Conservation (phyloP, 2,113 vertebrate species). For the Scophthalmus maximus region DNA sequence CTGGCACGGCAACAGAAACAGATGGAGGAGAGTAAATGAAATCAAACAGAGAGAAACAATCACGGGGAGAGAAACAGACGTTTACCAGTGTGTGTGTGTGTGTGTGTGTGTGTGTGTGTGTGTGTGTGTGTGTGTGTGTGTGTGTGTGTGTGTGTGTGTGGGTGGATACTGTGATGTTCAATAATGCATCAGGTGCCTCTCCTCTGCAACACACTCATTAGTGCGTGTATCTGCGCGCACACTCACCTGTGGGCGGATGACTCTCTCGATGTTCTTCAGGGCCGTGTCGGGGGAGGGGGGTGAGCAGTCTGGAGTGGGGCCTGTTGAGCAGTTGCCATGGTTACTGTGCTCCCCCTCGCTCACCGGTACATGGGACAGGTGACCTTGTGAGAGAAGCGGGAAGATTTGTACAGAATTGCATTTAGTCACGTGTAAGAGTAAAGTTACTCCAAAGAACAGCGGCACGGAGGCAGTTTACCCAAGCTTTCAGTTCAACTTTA, state of each 20-base stretch:
- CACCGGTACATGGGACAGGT: constrained; percentile 89
- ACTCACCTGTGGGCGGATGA: constrained; percentile 97
- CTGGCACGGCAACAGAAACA: background rate
- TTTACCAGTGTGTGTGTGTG: constrained; percentile 44
- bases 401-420: background rate
- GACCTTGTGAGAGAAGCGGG: constrained; percentile 83
- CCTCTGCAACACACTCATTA: constrained; percentile 45
- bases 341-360: constrained; percentile 89
- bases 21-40: background rate
- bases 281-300: constrained; percentile 97
- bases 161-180: constrained; percentile 82
- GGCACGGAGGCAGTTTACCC: no score
- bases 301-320: constrained; percentile 97
- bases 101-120: constrained; percentile 40
- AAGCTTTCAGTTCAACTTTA: no score
- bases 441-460: background rate
- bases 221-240: constrained; percentile 1
- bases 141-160: constrained; percentile 79
- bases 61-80: background rate
- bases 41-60: no score
- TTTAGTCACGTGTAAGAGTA: background rate
- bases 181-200: constrained; percentile 70
- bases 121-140: constrained; percentile 29
- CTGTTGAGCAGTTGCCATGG: constrained; percentile 94
- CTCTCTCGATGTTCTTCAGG: constrained; percentile 98